Conservation (phyloP, 1,140 invertebrate species). For the Achatina immaculata region DNA sequence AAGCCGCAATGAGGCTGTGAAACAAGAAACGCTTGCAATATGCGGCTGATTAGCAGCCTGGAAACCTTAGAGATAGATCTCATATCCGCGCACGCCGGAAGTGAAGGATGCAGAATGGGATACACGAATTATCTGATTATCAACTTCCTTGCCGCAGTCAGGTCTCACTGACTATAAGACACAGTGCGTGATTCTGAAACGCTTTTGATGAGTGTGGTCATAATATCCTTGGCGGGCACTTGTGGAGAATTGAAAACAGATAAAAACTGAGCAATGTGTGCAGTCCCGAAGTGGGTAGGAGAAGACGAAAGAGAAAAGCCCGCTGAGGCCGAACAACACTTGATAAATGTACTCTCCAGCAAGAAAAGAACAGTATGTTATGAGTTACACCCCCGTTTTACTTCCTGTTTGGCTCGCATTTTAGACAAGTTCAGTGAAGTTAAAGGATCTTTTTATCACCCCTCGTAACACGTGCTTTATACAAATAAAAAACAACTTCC, state of each 20-base stretch:
- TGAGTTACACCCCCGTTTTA: background rate
- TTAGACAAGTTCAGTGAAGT: background rate
- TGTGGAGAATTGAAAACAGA: too few relatives aligned
- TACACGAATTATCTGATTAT: background rate
- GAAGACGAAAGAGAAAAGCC: too few relatives aligned
- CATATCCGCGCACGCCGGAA: conserved; percentile 13
- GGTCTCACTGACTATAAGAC: too few relatives aligned
- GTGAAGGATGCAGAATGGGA: background rate
- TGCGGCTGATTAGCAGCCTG: background rate
- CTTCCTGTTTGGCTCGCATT: conserved; percentile 5
- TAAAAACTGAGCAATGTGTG: too few relatives aligned
- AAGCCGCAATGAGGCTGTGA: background rate
- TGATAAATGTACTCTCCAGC: background rate
- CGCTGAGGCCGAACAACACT: too few relatives aligned
- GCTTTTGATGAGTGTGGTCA: too few relatives aligned
- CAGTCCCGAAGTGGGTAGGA: too few relatives aligned
- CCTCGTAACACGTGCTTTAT: background rate
- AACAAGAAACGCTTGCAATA: background rate
- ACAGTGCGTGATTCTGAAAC: too few relatives aligned
- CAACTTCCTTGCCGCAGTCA: too few relatives aligned
- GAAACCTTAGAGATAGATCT: background rate
- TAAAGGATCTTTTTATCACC: background rate
- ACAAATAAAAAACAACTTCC: background rate
- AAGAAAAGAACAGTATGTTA: background rate
- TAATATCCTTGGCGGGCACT: too few relatives aligned